These are phyloP conservation scores for Silurus lanzhouensis DNA, from an alignment of 2,797 vertebrate genomes.

Conservation along the genomic window DNA sequence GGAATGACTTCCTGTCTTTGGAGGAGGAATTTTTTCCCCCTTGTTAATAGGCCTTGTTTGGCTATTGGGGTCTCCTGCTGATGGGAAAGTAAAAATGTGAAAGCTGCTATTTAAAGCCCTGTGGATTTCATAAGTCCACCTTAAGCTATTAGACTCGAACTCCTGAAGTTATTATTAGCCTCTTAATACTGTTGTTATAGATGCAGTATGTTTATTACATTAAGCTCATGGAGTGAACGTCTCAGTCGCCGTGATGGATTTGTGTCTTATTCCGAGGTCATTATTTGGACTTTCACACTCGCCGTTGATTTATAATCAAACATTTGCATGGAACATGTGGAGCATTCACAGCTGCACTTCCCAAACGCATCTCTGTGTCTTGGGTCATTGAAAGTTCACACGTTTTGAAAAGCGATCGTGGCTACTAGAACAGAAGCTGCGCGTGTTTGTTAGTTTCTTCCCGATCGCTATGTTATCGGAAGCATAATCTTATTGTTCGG, in stretches of 20 bases:
- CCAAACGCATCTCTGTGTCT: not conserved
- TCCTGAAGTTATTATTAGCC: slow-evolving; percentile 39
- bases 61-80: slow-evolving; percentile 56
- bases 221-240: not conserved
- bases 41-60: slow-evolving; percentile 52
- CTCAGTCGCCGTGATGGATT: not conserved
- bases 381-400: not conserved
- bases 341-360: slow-evolving; percentile 5
- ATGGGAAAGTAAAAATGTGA: slow-evolving; percentile 57
- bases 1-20: slow-evolving; percentile 49
- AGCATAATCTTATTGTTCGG: not conserved
- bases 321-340: slow-evolving; percentile 5
- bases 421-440: not conserved
- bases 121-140: slow-evolving; percentile 38
- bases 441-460: not conserved
- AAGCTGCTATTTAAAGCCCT: slow-evolving; percentile 44
- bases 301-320: not conserved
- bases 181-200: slow-evolving; percentile 31
- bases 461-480: not conserved
- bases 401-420: not conserved
- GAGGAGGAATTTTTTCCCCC: slow-evolving; percentile 47
- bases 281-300: not conserved
- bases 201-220: slow-evolving; percentile 17
- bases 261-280: not conserved
- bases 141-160: slow-evolving; percentile 34